Evolutionary conservation across 1,140 invertebrate species (phyloP), one percentile per base, ranked within the genome.

Genomic region (Drosophila guanche): DNA sequence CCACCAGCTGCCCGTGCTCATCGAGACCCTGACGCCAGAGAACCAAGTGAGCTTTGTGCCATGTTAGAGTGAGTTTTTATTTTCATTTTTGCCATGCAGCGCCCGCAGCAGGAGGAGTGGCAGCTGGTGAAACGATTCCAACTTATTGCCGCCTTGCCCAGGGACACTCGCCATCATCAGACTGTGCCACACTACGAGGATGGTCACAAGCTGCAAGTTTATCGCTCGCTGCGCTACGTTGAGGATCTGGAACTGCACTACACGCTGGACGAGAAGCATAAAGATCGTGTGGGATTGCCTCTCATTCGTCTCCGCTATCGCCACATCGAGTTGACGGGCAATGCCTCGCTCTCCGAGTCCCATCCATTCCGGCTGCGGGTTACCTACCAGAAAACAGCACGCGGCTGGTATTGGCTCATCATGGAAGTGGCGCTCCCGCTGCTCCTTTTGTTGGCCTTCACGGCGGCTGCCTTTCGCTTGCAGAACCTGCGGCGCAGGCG

Each of bases 51-150:
- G 43, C 8, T n/a, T 7, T 2, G 7, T 27, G 10, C 14, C 6
- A 37, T 8, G 5, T n/a, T 8, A 40, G 20, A 12, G 23, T 16
- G 7, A 7, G 52, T 51, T 54, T 16, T 41, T 0, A 7, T 14
- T 7, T 0, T 5, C 8, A 2, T 7, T 43, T 25, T 10, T 20
- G 0, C 12, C 2, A 27, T 74, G 2, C 40, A 90, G 81, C 66
- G 92, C 88, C 89, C 81, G 6, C 92, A 93, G 73, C 79, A 89
- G 70, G 92, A 92, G 33, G 91, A 94, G 42, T 94, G 94, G 94
- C 93, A 94, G 62, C 78, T 96, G 14, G 93, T 94, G 0, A 92
- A 94, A 56, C 93, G 95, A 60, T 95, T 96, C 84, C 95, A 96
- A 79, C 70, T 95, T 2, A 92, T 95, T 29, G 94, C 96, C 69